phyloP scores from a whole-genome alignment of 2,797 vertebrate species.

The Phrynocephalus guinanensis region DNA sequence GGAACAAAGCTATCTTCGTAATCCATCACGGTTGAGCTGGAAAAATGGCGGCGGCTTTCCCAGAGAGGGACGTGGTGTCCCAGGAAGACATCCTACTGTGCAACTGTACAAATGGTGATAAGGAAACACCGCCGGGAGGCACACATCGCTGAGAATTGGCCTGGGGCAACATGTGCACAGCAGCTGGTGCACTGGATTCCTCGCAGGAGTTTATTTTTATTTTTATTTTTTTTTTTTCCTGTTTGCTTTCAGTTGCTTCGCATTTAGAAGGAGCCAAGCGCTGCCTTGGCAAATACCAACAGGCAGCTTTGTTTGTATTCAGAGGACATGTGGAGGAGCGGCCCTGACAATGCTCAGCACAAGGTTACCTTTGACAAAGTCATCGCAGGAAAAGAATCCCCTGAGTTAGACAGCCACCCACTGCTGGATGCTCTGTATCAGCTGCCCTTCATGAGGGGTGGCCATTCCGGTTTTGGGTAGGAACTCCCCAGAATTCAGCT shows the following conservation, averaged over 20 bases:
- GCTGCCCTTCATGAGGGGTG: too few species aligned
- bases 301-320: conserved; percentile 55
- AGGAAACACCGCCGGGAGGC: conserved; percentile 25
- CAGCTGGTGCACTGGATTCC: conserved; percentile 29
- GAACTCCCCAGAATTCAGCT: too few species aligned
- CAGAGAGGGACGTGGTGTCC: fast-evolving
- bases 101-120: conserved; percentile 74
- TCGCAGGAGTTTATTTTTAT: conserved; percentile 20
- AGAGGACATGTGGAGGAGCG: fast-evolving
- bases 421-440: too few species aligned
- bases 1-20: conserved; percentile 34
- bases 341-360: conserved; percentile 35
- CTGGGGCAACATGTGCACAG: conserved; percentile 46
- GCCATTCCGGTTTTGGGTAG: too few species aligned
- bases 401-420: conserved; percentile 1
- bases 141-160: not conserved
- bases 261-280: conserved; percentile 43
- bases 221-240: conserved; percentile 21
- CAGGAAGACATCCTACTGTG: conserved; percentile 24
- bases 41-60: not conserved
- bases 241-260: conserved; percentile 62
- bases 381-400: not conserved
- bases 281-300: conserved; percentile 58
- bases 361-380: conserved; percentile 53
- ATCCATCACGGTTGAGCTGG: conserved; percentile 26